Percentiles rank a stretch among this genome's conserved stretches.
phyloP scores from a whole-genome alignment of 1,140 invertebrate genomes.

The Cotesia chilonis region DNA sequence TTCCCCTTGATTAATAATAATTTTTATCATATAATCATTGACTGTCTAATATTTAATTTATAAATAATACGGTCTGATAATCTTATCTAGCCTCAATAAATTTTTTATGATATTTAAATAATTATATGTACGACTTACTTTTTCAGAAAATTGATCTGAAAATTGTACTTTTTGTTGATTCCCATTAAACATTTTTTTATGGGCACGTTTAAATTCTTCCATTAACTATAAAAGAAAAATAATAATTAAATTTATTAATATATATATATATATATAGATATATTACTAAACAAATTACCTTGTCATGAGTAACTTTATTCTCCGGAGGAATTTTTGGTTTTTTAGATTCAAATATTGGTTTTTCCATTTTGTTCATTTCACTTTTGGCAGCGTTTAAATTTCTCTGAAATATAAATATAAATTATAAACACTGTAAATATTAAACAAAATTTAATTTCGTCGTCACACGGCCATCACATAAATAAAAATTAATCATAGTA shows the following conservation, averaged over 20 bases:
- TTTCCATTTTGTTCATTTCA: slow-evolving; percentile 45
- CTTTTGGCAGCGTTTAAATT: slow-evolving; percentile 51
- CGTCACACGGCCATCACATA: too few species aligned
- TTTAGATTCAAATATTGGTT: slow-evolving; percentile 43
- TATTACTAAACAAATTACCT: slow-evolving; percentile 45
- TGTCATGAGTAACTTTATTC: slow-evolving; percentile 62
- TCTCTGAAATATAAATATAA: slow-evolving; percentile 43
- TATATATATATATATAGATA: slow-evolving; percentile 21
- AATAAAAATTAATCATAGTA: too few species aligned
- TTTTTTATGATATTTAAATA: slow-evolving; percentile 2
- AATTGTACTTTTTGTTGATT: slow-evolving; percentile 50
- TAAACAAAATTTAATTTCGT: neutral
- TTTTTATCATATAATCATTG: neutral
- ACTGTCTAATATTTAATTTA: neutral
- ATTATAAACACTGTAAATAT: neutral
- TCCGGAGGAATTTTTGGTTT: slow-evolving; percentile 55
- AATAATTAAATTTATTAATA: slow-evolving; percentile 10
- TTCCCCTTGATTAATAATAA: too few species aligned
- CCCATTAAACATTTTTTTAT: slow-evolving; percentile 83
- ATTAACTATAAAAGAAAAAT: slow-evolving; percentile 69
- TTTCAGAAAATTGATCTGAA: slow-evolving; percentile 24
- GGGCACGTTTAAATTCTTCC: slow-evolving; percentile 87
- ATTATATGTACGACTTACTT: neutral
- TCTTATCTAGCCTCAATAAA: too few species aligned
- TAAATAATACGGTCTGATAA: too few species aligned